phyloP scores from a whole-genome alignment of 2,888 invertebrate genomes.

The Bugulina stolonifera region DNA sequence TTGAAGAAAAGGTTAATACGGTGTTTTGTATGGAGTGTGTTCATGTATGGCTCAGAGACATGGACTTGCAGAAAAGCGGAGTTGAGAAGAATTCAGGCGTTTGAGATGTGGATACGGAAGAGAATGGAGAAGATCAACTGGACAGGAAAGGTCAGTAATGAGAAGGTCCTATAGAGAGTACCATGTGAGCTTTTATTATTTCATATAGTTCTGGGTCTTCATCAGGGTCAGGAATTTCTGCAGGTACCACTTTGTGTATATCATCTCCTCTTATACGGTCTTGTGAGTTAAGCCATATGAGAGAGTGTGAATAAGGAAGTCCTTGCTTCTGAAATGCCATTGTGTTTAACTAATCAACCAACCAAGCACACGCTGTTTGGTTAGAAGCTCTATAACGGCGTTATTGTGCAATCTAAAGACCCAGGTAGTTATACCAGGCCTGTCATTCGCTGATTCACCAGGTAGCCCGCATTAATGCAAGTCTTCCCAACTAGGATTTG shows the following conservation, averaged over 20 bases:
- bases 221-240: conserved; percentile 34
- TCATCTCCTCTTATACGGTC: conserved; percentile 29
- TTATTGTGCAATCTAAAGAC: not conserved
- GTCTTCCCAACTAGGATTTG: not conserved
- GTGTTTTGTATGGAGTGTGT: too few species aligned
- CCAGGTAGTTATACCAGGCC: not conserved
- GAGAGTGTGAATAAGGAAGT: not conserved
- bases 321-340: not conserved
- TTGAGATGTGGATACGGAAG: too few species aligned
- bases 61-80: too few species aligned
- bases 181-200: conserved; percentile 32
- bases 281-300: conserved; percentile 29
- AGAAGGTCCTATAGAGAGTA: too few species aligned
- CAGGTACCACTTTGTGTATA: conserved; percentile 29
- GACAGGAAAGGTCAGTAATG: too few species aligned
- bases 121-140: too few species aligned
- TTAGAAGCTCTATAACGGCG: not conserved
- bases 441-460: not conserved
- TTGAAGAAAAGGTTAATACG: too few species aligned
- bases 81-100: too few species aligned
- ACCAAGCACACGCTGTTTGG: not conserved
- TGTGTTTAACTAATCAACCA: not conserved
- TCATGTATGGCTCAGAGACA: too few species aligned
- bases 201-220: conserved; percentile 30
- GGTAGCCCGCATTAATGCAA: not conserved